phyloP scores from a whole-genome alignment of 2,797 vertebrate genomes.

The Hirundo rustica region DNA sequence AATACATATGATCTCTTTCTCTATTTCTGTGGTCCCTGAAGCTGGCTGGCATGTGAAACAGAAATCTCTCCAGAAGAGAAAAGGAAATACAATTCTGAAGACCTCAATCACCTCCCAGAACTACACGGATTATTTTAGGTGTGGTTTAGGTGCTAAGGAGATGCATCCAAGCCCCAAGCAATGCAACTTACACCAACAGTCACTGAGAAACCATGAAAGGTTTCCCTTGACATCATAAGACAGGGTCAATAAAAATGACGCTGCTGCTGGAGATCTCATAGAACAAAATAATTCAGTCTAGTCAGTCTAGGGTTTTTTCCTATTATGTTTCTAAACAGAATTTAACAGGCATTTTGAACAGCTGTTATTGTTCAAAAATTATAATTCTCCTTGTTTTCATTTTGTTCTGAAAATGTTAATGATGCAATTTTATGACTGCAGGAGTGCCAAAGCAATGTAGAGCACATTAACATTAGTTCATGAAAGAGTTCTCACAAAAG shows the following conservation, averaged over 20 bases:
- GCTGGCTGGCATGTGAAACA: background rate
- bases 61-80: background rate
- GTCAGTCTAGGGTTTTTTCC: background rate
- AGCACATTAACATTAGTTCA: background rate
- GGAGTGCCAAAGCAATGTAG: background rate
- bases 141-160: background rate
- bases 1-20: background rate
- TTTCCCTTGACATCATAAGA: background rate
- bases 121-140: background rate
- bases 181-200: background rate
- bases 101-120: background rate
- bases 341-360: background rate
- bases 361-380: constrained; percentile 16
- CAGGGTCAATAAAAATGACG: background rate
- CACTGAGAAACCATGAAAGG: background rate
- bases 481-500: constrained; percentile 3
- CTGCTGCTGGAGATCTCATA: background rate
- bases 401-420: constrained; percentile 33
- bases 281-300: background rate
- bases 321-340: background rate
- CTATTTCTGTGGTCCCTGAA: background rate
- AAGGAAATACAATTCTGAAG: background rate
- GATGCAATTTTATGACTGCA: constrained; percentile 19
- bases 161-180: background rate
- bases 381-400: background rate